Percentiles rank a stretch among this genome's conserved stretches.
phyloP scores from a whole-genome alignment of 2,888 invertebrate species.

The Tenthredo notha region DNA sequence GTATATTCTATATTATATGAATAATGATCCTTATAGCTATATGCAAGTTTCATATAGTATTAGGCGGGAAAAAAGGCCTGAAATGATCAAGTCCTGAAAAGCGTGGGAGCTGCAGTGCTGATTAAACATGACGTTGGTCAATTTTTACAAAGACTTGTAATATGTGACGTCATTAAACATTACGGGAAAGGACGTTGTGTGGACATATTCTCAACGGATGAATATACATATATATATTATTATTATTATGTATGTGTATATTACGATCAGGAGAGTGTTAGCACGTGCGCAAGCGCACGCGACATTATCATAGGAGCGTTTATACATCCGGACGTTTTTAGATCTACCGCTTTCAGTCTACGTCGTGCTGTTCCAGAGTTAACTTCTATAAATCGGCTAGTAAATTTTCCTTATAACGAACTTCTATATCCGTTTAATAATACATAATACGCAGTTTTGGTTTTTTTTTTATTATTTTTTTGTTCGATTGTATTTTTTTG shows the following conservation, averaged over 20 bases:
- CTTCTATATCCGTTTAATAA: too few species aligned
- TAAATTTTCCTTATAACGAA: background rate
- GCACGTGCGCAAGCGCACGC: constrained; percentile 43
- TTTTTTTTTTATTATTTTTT: too few species aligned
- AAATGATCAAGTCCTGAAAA: too few species aligned
- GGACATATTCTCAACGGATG: too few species aligned
- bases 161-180: background rate
- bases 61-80: too few species aligned
- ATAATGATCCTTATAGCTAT: too few species aligned
- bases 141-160: background rate
- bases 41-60: too few species aligned
- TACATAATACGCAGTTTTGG: background rate
- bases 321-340: constrained; percentile 29
- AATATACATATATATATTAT: background rate
- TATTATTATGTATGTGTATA: background rate
- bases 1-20: too few species aligned
- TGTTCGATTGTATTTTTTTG: too few species aligned
- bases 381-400: background rate
- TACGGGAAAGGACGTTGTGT: background rate
- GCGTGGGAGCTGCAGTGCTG: background rate
- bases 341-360: constrained; percentile 35
- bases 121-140: background rate
- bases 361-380: constrained; percentile 3
- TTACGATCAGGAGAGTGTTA: background rate
- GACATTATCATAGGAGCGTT: background rate